A percentile compares a stretch with the other conserved stretches of the same genome.
These are phyloP conservation scores for Denticeps clupeoides DNA, from an alignment of 2,797 vertebrate genomes.

Conservation along the genomic window DNA sequence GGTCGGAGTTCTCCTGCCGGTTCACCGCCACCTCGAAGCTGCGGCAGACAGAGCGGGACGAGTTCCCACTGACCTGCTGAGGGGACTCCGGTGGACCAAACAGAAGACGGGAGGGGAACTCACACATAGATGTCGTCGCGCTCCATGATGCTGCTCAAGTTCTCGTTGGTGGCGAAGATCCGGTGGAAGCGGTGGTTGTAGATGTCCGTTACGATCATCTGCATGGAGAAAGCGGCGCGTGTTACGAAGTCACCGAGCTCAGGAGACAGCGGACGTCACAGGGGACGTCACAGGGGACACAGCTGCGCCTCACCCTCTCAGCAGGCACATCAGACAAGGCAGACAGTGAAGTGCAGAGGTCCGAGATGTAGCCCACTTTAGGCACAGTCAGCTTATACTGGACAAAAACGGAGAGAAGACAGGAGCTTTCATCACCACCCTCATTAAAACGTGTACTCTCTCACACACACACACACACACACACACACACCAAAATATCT, in stretches of 20 bases:
- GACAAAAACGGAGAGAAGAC: slow-evolving; percentile 33
- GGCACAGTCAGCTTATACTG: slow-evolving; percentile 96
- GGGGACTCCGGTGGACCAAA: background rate
- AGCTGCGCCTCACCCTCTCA: slow-evolving; percentile 75
- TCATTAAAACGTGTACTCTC: no score
- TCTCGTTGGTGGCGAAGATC: slow-evolving; percentile 94
- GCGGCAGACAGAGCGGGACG: background rate
- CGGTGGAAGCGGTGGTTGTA: slow-evolving; percentile 98
- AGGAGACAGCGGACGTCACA: no score
- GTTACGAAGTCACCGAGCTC: no score
- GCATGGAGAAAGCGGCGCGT: no score
- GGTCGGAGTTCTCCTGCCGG: slow-evolving; percentile 83
- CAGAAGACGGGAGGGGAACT: slow-evolving; percentile 49
- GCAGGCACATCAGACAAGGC: slow-evolving; percentile 74
- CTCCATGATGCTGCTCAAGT: slow-evolving; percentile 98
- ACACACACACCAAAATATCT: no score
- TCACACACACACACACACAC: no score
- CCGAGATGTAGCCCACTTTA: slow-evolving; percentile 93
- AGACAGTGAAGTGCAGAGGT: slow-evolving; percentile 85
- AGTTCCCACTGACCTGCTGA: background rate
- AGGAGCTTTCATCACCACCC: background rate
- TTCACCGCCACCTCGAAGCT: slow-evolving; percentile 90
- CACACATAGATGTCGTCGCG: slow-evolving; percentile 96
- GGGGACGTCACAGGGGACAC: no score
- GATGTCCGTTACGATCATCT: slow-evolving; percentile 94